phyloP scores from a whole-genome alignment of 37 sponge, comb jelly and placozoan genomes.

The Diacarnus erythraeanus region DNA sequence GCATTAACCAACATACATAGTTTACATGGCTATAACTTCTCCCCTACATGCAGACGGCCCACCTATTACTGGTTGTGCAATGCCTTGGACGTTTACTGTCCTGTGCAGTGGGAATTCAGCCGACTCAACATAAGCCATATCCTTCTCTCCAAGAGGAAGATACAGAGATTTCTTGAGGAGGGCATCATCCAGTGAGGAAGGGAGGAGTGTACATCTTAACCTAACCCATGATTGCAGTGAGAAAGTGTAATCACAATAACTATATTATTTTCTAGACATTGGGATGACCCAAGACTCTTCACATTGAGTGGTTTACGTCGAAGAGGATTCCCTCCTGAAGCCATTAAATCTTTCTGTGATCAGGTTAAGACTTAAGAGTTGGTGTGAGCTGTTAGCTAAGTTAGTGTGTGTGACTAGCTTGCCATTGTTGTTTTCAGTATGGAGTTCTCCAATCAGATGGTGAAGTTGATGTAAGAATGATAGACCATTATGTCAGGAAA shows the following conservation, averaged over 20 bases:
- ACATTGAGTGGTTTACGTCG: slow-evolving; percentile 93
- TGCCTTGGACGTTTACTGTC: slow-evolving; percentile 95
- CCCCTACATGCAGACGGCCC: slow-evolving; percentile 71
- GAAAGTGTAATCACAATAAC: too few relatives aligned
- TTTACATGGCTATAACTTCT: too few relatives aligned
- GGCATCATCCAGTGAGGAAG: slow-evolving; percentile 75
- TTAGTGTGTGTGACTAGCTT: not conserved
- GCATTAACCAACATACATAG: too few relatives aligned
- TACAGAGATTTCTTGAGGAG: slow-evolving; percentile 75
- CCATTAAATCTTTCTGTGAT: slow-evolving; percentile 91
- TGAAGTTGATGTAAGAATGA: slow-evolving; percentile 74
- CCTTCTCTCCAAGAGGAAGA: slow-evolving; percentile 96
- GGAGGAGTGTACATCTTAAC: not conserved
- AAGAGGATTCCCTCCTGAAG: slow-evolving; percentile 93
- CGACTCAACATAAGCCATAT: slow-evolving; percentile 86
- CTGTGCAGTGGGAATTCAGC: slow-evolving; percentile 99
- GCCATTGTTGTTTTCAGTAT: slow-evolving; percentile 17
- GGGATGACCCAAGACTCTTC: slow-evolving; percentile 97
- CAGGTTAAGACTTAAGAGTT: slow-evolving; percentile 29
- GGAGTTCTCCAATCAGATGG: slow-evolving; percentile 74
- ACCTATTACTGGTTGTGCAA: slow-evolving; percentile 99
- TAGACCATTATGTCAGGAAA: slow-evolving; percentile 92
- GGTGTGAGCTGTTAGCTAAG: not conserved
- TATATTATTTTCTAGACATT: too few relatives aligned
- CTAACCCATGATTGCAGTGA: not conserved